Evolutionary conservation across 2,888 invertebrate genomes (phyloP).

Genomic region (Thereva nobilitata): DNA sequence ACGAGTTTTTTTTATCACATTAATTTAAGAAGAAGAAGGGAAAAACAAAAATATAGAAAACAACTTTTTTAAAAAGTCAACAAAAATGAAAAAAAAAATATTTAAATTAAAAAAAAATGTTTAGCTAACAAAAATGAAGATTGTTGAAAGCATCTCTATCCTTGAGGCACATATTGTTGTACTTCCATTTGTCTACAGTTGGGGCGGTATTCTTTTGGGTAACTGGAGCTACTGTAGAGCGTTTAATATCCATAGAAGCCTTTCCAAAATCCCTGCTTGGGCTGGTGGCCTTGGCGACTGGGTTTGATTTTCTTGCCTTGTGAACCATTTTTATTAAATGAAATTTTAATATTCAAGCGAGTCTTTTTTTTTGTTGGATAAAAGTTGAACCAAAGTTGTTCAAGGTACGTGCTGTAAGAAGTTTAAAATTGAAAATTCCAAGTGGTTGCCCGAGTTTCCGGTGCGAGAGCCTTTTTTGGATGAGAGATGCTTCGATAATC

Average conservation of each 20-base stretch:
- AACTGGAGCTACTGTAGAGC: constrained; percentile 15
- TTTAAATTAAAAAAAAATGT: neutral
- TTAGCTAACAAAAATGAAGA: constrained; percentile 53
- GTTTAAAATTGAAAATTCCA: constrained; percentile 57
- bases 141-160: constrained; percentile 54
- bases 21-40: no score
- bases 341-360: constrained; percentile 7
- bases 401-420: constrained; percentile 58
- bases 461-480: constrained; percentile 56
- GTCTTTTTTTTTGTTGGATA: constrained; percentile 8
- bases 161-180: constrained; percentile 54
- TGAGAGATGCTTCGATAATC: constrained; percentile 54
- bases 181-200: constrained; percentile 54
- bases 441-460: constrained; percentile 56
- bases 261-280: constrained; percentile 35
- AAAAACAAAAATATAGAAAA: no score
- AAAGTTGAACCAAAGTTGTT: constrained; percentile 37
- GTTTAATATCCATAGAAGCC: constrained; percentile 20
- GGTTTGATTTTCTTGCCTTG: constrained; percentile 36
- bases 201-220: constrained; percentile 45
- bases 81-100: no score
- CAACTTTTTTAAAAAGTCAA: no score
- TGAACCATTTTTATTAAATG: constrained; percentile 38
- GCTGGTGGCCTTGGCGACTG: constrained; percentile 37
- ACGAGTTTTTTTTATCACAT: no score